These are phyloP conservation scores for Tenthredo livida DNA, from an alignment of 2,888 invertebrate species.

Conservation along the genomic window DNA sequence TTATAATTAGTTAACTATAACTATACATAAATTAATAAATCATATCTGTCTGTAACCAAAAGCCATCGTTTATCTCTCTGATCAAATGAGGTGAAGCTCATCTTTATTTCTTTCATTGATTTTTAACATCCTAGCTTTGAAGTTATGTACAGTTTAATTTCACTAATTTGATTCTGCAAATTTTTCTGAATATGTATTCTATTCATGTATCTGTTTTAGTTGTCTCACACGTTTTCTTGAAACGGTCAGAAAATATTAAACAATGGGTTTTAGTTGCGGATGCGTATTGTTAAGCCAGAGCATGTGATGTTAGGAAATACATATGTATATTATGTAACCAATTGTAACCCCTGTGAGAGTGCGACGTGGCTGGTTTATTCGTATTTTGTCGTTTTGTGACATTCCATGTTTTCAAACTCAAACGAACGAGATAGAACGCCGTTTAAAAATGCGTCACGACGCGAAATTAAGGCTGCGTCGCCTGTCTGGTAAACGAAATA, in stretches of 20 bases:
- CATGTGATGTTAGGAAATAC: constrained; percentile 71
- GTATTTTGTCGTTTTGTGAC: constrained; percentile 70
- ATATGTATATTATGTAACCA: constrained; percentile 56
- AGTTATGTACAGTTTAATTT: not conserved
- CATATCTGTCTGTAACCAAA: constrained; percentile 38
- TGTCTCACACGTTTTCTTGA: not conserved
- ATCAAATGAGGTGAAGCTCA: not conserved
- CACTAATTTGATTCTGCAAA: not conserved
- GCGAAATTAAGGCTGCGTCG: constrained; percentile 28
- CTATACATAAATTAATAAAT: constrained; percentile 59
- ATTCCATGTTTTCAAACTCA: constrained; percentile 73
- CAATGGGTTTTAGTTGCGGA: constrained; percentile 56
- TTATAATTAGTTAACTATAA: constrained; percentile 58
- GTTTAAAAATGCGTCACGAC: constrained; percentile 42
- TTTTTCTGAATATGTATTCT: not conserved
- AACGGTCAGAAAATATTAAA: not conserved
- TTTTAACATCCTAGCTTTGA: not conserved
- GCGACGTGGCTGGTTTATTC: constrained; percentile 55
- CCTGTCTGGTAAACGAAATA: constrained; percentile 25
- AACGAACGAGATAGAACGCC: constrained; percentile 60
- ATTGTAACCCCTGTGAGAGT: constrained; percentile 53
- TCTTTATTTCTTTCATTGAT: not conserved
- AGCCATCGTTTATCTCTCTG: constrained; percentile 7
- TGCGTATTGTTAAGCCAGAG: constrained; percentile 67
- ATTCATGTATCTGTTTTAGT: not conserved